phyloP scores from a whole-genome alignment of 2,888 invertebrate genomes.

The Eupithecia tripunctaria region DNA sequence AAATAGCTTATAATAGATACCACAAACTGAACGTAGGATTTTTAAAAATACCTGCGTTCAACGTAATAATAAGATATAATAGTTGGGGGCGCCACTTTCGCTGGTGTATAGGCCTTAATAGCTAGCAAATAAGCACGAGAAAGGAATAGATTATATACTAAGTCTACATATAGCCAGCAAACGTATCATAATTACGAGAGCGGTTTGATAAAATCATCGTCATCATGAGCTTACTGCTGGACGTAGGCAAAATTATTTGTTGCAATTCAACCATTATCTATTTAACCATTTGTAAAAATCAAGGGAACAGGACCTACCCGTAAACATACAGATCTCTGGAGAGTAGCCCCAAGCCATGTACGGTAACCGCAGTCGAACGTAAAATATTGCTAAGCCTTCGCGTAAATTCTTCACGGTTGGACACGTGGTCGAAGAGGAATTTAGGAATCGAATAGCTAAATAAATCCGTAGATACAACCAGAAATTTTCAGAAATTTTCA shows the following conservation, averaged over 20 bases:
- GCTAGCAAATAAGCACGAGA: too few species aligned
- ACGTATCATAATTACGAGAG: too few species aligned
- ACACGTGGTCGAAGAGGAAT: not conserved
- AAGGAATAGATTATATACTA: too few species aligned
- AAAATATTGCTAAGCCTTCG: constrained; percentile 5
- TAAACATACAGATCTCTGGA: not conserved
- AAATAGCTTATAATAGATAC: too few species aligned
- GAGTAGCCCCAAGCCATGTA: constrained; percentile 2
- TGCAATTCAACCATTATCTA: not conserved
- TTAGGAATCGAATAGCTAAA: not conserved
- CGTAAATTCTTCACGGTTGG: constrained; percentile 13
- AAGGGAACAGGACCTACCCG: not conserved
- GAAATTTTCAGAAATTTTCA: too few species aligned
- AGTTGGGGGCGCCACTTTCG: too few species aligned
- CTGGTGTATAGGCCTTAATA: too few species aligned
- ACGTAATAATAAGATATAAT: too few species aligned
- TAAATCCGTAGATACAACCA: too few species aligned
- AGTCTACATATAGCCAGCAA: too few species aligned
- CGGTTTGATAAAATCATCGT: not conserved
- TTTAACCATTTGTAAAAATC: not conserved
- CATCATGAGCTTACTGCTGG: not conserved
- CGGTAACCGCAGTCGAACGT: constrained; percentile 2
- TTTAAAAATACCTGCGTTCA: too few species aligned
- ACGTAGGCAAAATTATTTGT: not conserved
- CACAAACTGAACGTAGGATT: too few species aligned